phyloP scores from a whole-genome alignment of 2,797 vertebrate genomes.

The Sebastes elongatus region DNA sequence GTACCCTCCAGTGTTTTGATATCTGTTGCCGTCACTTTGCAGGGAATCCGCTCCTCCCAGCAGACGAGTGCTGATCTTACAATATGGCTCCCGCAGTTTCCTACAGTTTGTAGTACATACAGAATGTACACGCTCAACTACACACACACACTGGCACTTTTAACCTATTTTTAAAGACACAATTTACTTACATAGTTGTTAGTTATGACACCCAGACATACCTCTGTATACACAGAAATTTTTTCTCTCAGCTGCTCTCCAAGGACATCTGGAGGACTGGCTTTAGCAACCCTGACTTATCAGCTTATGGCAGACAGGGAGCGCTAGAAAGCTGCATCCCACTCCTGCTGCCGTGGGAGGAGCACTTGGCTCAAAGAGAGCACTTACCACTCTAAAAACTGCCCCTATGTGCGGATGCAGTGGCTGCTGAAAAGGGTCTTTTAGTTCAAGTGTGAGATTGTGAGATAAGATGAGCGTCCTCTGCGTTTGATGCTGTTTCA shows the following conservation, averaged over 20 bases:
- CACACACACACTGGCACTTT: neutral
- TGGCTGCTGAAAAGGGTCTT: conserved; percentile 29
- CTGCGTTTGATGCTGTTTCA: conserved; percentile 31
- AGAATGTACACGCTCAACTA: neutral
- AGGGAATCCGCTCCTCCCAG: conserved; percentile 36
- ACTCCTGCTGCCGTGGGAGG: conserved; percentile 10
- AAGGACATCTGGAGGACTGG: conserved; percentile 47
- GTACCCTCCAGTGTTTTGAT: conserved; percentile 51
- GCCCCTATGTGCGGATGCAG: neutral
- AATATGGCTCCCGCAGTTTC: conserved; percentile 17
- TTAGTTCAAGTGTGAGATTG: conserved; percentile 31
- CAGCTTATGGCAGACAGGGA: conserved; percentile 44
- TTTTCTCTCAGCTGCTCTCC: neutral
- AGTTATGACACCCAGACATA: neutral
- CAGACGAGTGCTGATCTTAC: conserved; percentile 24
- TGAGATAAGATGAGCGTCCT: conserved; percentile 24
- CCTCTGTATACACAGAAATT: neutral
- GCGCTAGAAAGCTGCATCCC: conserved; percentile 29
- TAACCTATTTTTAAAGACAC: neutral
- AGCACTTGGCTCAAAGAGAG: conserved; percentile 17
- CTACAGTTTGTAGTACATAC: neutral
- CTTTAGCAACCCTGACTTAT: conserved; percentile 29
- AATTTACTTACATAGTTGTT: neutral
- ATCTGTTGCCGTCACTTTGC: conserved; percentile 56
- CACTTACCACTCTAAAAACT: neutral